Percentiles rank a stretch among this genome's conserved stretches.
Evolutionary conservation across 2,797 vertebrate species (phyloP).

Genomic region (Hydrophis major): DNA sequence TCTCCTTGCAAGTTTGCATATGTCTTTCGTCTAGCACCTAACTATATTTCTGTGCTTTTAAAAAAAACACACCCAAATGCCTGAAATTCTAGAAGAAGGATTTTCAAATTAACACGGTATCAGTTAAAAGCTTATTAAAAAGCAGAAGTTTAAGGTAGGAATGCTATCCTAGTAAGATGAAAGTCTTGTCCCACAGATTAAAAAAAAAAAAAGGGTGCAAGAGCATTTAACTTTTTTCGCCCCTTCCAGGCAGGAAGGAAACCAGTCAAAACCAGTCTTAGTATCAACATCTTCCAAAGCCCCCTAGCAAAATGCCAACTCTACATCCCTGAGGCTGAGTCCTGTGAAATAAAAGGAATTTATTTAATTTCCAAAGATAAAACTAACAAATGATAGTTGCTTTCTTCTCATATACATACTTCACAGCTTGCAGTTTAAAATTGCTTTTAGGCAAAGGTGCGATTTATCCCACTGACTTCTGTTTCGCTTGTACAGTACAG

Average conservation of each 20-base stretch:
- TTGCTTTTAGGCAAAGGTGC: slow-evolving; percentile 74
- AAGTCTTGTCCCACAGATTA: background rate
- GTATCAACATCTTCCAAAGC: background rate
- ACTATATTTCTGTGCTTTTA: background rate
- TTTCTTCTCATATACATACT: slow-evolving; percentile 74
- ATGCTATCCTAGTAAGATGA: background rate
- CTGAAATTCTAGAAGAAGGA: background rate
- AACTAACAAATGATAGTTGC: slow-evolving; percentile 83
- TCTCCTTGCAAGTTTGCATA: background rate
- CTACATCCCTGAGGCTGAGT: background rate
- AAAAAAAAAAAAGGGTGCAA: background rate
- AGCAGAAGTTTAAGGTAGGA: background rate
- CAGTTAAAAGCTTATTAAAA: background rate
- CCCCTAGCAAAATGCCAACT: background rate
- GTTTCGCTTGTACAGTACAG: slow-evolving; percentile 66
- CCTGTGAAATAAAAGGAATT: slow-evolving; percentile 90
- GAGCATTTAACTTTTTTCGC: background rate
- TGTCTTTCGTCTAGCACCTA: background rate
- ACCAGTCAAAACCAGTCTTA: background rate
- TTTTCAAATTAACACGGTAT: background rate
- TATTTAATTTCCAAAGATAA: slow-evolving; percentile 92
- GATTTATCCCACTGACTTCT: slow-evolving; percentile 60
- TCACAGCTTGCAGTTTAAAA: slow-evolving; percentile 77
- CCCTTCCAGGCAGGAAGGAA: background rate
- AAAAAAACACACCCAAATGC: background rate